Evolutionary conservation across 2,113 vertebrate genomes (phyloP), one percentile per base, ranked within the genome.

Genomic region (Tringa solitaria): DNA sequence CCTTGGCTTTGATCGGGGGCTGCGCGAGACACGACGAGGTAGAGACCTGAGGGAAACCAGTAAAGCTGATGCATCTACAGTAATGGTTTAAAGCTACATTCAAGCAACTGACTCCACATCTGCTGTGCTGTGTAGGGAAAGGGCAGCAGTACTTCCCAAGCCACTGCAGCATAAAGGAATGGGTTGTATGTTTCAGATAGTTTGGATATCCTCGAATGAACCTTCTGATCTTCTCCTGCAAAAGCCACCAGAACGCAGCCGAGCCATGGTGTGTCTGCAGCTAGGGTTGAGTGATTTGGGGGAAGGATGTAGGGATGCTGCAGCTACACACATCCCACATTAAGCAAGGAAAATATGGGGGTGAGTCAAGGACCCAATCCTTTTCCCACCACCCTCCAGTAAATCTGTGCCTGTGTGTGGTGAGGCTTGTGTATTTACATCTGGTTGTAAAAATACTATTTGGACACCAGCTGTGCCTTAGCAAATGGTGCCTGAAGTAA

Each of bases 261-360:
- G 39, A 93, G 43, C 30, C 19, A 10, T 26, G 6, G 6, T 0
- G 5, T 22, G 60, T 14, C 35, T 1, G 2, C 68, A 61, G 35
- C 9, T 60, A 23, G 69, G 85, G 45, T 77, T 50, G 53, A 10
- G 17, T 0, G 54, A 45, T 22, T 0, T 28, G 76, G 60, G 60
- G 1, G 4, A 63, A 61, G 63, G 54, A 61, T 0, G 1, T 7
- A 46, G 0, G 12, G 84, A 28, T 32, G 51, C 43, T 63, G 45
- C 3, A 11, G 73, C 1, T 6, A 43, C 3, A 14, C 60, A 32
- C 6, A 2, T 9, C 35, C 30, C 28, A 14, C 54, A 24, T 15
- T 17, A 61, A 53, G 33, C 14, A 35, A 4, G 21, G 67, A 4
- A 56, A 51, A 73, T 2, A 3, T 13, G 4, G 9, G 8, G 18